Percentiles rank a stretch among this genome's conserved stretches.
These are phyloP conservation scores for Siniperca scherzeri DNA, from an alignment of 2,797 vertebrate genomes.

Conservation along the genomic window DNA sequence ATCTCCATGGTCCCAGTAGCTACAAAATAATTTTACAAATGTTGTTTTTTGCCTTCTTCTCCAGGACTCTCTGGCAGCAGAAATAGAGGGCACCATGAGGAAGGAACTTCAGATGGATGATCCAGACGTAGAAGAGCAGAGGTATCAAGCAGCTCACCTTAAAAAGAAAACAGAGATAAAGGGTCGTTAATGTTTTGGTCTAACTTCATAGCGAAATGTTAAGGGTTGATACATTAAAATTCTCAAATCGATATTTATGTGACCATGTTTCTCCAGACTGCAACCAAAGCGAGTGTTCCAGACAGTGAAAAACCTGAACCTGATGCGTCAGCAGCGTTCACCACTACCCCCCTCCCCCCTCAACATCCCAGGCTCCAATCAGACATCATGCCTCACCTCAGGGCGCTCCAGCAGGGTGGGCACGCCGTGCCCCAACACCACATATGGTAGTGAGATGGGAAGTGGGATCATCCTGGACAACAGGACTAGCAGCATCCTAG, in stretches of 20 bases:
- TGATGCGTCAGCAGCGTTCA: slow-evolving; percentile 93
- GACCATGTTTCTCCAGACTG: slow-evolving; percentile 81
- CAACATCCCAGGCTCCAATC: slow-evolving; percentile 99
- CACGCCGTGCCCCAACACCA: slow-evolving; percentile 92
- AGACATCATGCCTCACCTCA: slow-evolving; percentile 93
- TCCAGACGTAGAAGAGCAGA: slow-evolving; percentile 92
- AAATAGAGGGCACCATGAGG: slow-evolving; percentile 99
- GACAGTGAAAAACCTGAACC: slow-evolving; percentile 95
- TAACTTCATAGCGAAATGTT: not conserved
- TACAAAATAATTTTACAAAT: not conserved
- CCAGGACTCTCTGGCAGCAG: slow-evolving; percentile 97
- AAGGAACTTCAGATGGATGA: slow-evolving; percentile 97
- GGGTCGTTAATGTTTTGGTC: not conserved
- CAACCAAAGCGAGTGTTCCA: slow-evolving; percentile 96
- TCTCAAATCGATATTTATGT: not conserved
- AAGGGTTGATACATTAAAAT: not conserved
- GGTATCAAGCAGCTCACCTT: slow-evolving; percentile 75
- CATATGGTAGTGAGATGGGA: slow-evolving; percentile 91
- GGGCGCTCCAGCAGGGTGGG: slow-evolving; percentile 93
- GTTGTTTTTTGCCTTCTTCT: not conserved
- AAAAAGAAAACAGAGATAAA: not conserved
- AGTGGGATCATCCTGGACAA: slow-evolving; percentile 90
- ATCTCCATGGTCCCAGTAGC: not conserved
- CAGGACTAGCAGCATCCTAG: slow-evolving; percentile 91
- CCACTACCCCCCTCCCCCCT: slow-evolving; percentile 91